Evolutionary conservation across 2,888 invertebrate genomes (phyloP), one percentile per base, ranked within the genome.

Genomic region (Hydrotaea cyrtoneurina): DNA sequence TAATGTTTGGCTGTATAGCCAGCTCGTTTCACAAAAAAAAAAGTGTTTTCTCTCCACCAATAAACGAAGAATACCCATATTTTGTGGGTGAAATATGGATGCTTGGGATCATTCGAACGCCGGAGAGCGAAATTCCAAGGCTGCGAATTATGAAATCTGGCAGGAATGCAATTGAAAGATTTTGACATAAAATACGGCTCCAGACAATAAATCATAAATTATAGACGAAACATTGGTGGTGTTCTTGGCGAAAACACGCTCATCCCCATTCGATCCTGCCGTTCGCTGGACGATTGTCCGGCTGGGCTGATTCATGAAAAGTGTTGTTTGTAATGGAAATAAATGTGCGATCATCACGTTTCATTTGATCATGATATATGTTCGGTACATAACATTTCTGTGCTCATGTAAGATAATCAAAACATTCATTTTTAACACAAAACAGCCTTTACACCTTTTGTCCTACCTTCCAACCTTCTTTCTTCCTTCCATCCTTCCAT

Each of bases 381-480:
- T 80, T 78, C 36, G 78, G 71, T 74, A 80, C 83, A 83, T 83
- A 80, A 83, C 83, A 80, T 76, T 80, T 83, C 83, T 80, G 46
- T 80, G 83, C 80, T 83, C 80, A 83, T 83, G 83, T 83, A 83
- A 83, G 83, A 83, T 83, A 83, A 83, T 83, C 80, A 83, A 83
- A 83, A 83, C 83, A 83, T 80, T 83, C 80, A 83, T 83, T 83
- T 83, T 83, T 50, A 21, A 77, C 66, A 83, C 46, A 73, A 73
- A 55, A n/a, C 17, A 55, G 77, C 80, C 71, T 83, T 80, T 83
- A 80, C 83, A 83, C 80, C 57, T 80, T 43, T 66, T 66, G 1
- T n/a, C n/a, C n/a, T n/a, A n/a, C n/a, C n/a, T n/a, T n/a, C n/a
- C n/a, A n/a, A n/a, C n/a, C n/a, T n/a, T n/a, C n/a, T n/a, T n/a